Evolutionary conservation across 37 sponge, comb jelly and placozoan species (phyloP), one percentile per base, ranked within the genome.

Genomic region (Ephydatia muelleri): DNA sequence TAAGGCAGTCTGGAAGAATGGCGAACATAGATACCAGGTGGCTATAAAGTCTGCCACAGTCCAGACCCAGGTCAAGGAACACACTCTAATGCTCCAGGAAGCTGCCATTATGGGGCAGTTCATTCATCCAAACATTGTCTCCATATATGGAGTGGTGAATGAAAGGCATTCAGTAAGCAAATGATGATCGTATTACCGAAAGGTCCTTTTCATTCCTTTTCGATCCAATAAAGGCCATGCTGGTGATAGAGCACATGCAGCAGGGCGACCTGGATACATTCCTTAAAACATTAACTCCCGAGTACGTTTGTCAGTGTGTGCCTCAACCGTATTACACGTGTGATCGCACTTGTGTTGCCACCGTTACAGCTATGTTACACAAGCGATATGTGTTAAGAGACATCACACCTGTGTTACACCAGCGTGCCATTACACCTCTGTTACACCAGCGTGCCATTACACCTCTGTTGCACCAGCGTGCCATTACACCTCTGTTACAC

Each of bases 191-290:
- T 30, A 14, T 33, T 33, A 14, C 72, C 13, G 29, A 6, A 6
- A 5, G 12, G 32, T 28, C 32, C 4, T 68, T 11, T 11, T 28
- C 11, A 12, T n/a, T 34, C 30, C 31, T 33, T 71, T 14, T 13
- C 31, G n/a, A n/a, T 33, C 32, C 72, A 71, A 5, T 9, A 35
- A 35, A 80, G 81, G 29, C 67, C 25, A 80, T 80, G 68, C 70
- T 80, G 65, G 81, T 80, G 31, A 32, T 80, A 38, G 81, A 80
- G 68, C 30, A 68, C 16, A 34, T 67, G 37, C 33, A 26, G 19
- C 65, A 80, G 34, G 81, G 81, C 4, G 81, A 80, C 81, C n/a
- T 80, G 22, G 31, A 34, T 35, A 80, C 27, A 37, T 80, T 65
- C 33, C 70, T 80, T 4, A 23, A 19, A 27, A 31, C 29, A 5